Evolutionary conservation across 2,113 vertebrate species (phyloP).

Genomic region (Oncorhynchus gorbuscha): DNA sequence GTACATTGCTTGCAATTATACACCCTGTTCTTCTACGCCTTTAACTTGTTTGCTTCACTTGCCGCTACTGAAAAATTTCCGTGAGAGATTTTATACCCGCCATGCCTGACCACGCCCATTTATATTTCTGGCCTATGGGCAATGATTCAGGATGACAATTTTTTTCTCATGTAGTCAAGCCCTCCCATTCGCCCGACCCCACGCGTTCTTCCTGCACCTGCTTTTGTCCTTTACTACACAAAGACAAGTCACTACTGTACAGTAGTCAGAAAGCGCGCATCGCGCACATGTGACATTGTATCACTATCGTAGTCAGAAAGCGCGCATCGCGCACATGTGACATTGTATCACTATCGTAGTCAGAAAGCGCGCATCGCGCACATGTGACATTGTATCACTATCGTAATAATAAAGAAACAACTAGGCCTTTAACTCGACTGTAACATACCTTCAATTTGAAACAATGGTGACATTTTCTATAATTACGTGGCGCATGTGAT

Average conservation of each 20-base stretch:
- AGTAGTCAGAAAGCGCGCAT: slow-evolving; percentile 5
- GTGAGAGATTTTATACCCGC: slow-evolving; percentile 46
- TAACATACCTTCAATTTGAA: not conserved
- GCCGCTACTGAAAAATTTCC: slow-evolving; percentile 7
- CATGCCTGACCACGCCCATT: slow-evolving; percentile 9
- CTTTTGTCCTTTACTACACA: slow-evolving; percentile 73
- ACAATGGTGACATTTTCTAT: not conserved
- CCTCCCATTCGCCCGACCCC: slow-evolving; percentile 37
- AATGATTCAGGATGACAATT: not conserved
- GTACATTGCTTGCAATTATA: no score
- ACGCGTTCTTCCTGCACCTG: slow-evolving; percentile 66
- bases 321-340: no score
- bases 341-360: no score
- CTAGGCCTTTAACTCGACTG: not conserved
- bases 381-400: not conserved
- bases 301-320: not conserved
- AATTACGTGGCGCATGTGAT: no score
- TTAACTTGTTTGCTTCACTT: slow-evolving; percentile 3
- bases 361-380: no score
- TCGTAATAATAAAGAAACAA: slow-evolving; percentile 24
- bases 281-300: slow-evolving; percentile 24
- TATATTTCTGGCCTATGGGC: slow-evolving; percentile 41
- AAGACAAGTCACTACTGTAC: slow-evolving; percentile 45
- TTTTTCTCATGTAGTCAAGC: not conserved
- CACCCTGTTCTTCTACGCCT: not conserved